Percentiles rank a stretch among this genome's conserved stretches.
Conservation (phyloP, 2,888 invertebrate species). For the Eristalis tenax region DNA sequence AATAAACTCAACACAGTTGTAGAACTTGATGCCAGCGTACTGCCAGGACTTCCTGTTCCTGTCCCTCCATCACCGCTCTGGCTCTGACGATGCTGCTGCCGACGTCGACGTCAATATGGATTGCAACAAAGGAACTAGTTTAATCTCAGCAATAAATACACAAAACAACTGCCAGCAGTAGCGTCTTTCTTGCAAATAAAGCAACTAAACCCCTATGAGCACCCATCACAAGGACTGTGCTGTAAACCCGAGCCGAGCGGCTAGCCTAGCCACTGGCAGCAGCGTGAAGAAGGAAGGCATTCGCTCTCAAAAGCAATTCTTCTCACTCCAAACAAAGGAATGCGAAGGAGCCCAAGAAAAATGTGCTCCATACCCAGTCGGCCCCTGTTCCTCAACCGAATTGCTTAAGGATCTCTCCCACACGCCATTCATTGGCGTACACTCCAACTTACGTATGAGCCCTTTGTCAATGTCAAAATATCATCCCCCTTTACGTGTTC, state of each 20-base stretch:
- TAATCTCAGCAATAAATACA: slow-evolving; percentile 58
- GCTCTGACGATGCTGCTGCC: background rate
- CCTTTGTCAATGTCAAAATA: slow-evolving; percentile 61
- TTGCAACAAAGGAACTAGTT: slow-evolving; percentile 59
- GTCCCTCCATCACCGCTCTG: background rate
- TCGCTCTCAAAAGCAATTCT: slow-evolving; percentile 30
- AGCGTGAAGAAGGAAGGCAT: slow-evolving; percentile 20
- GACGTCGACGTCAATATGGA: background rate
- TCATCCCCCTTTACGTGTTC: slow-evolving; percentile 41
- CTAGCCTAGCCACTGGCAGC: background rate
- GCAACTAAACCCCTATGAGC: slow-evolving; percentile 13
- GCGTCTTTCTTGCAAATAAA: slow-evolving; percentile 32
- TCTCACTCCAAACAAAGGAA: slow-evolving; percentile 32
- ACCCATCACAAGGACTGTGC: background rate
- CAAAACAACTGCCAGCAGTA: slow-evolving; percentile 43
- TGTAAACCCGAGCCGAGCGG: background rate
- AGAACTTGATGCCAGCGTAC: slow-evolving; percentile 42
- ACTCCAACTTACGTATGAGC: slow-evolving; percentile 30
- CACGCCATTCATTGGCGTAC: background rate
- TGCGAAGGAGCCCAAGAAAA: slow-evolving; percentile 44
- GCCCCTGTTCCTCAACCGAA: background rate
- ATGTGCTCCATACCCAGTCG: slow-evolving; percentile 8
- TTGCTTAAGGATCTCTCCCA: background rate
- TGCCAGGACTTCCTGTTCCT: background rate
- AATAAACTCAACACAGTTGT: slow-evolving; percentile 40